A percentile compares a stretch with the other conserved stretches of the same genome.
Conservation (phyloP, 2,888 invertebrate species). For the Rambutsinella grinnellia region DNA sequence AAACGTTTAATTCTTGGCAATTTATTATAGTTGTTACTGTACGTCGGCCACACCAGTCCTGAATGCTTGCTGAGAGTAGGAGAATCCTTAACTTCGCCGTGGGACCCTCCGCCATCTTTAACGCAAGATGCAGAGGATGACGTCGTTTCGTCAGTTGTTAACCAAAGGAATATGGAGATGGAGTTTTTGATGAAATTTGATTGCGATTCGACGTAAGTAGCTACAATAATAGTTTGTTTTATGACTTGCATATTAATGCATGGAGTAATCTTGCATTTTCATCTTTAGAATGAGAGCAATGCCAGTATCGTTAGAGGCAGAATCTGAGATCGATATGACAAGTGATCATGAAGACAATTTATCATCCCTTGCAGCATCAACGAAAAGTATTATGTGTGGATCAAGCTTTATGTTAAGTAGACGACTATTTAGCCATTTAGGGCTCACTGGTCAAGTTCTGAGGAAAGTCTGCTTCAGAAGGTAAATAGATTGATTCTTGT, state of each 20-base stretch:
- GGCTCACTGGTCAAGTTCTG: conserved; percentile 86
- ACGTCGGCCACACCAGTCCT: conserved; percentile 92
- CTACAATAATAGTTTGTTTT: too few relatives aligned
- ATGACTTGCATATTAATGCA: neutral
- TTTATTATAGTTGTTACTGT: conserved; percentile 80
- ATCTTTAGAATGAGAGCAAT: conserved; percentile 60
- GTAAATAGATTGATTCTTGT: too few relatives aligned
- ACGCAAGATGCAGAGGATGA: conserved; percentile 84
- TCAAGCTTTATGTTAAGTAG: conserved; percentile 84
- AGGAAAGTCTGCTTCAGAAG: conserved; percentile 89
- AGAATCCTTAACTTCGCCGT: conserved; percentile 83
- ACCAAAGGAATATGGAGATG: conserved; percentile 86
- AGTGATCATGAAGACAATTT: conserved; percentile 60
- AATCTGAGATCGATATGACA: conserved; percentile 32
- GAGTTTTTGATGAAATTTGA: conserved; percentile 75
- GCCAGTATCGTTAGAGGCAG: conserved; percentile 47
- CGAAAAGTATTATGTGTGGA: conserved; percentile 53
- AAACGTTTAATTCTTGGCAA: conserved; percentile 21
- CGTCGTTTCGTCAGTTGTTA: conserved; percentile 86
- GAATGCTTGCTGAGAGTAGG: conserved; percentile 82
- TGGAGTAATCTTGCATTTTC: too few relatives aligned
- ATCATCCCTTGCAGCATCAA: conserved; percentile 53
- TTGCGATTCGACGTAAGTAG: conserved; percentile 57
- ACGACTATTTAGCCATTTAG: conserved; percentile 90
- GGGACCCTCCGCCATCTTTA: conserved; percentile 77